These are phyloP conservation scores for Homalodisca vitripennis DNA, from an alignment of 1,140 invertebrate species.

Conservation along the genomic window DNA sequence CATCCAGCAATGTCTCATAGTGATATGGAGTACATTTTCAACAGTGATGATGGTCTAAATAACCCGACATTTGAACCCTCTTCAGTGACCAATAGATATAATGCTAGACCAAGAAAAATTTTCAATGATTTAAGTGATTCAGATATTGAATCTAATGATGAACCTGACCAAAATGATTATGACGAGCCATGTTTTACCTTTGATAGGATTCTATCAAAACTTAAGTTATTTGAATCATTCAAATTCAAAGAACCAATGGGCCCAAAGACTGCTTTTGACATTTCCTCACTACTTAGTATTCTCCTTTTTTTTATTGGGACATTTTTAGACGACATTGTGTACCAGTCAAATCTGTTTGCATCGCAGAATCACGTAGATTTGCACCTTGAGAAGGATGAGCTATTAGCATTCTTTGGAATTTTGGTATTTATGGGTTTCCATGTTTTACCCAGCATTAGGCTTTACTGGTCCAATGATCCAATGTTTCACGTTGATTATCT, in stretches of 20 bases:
- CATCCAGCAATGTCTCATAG: too few species aligned
- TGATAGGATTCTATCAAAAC: neutral
- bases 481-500: neutral
- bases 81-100: too few species aligned
- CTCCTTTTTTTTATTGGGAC: neutral
- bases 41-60: too few species aligned
- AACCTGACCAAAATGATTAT: neutral
- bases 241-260: neutral
- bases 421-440: too few species aligned
- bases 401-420: too few species aligned
- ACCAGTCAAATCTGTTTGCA: constrained; percentile 1
- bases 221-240: neutral
- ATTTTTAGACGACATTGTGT: neutral
- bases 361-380: neutral
- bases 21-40: too few species aligned
- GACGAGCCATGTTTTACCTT: neutral
- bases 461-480: neutral
- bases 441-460: neutral
- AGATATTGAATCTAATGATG: too few species aligned
- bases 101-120: too few species aligned
- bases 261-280: neutral
- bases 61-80: too few species aligned
- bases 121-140: too few species aligned
- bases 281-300: neutral
- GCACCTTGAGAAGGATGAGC: neutral